Percentiles rank a stretch among this genome's conserved stretches.
phyloP scores from a whole-genome alignment of 2,888 invertebrate species.

The Drosophila prostipennis region DNA sequence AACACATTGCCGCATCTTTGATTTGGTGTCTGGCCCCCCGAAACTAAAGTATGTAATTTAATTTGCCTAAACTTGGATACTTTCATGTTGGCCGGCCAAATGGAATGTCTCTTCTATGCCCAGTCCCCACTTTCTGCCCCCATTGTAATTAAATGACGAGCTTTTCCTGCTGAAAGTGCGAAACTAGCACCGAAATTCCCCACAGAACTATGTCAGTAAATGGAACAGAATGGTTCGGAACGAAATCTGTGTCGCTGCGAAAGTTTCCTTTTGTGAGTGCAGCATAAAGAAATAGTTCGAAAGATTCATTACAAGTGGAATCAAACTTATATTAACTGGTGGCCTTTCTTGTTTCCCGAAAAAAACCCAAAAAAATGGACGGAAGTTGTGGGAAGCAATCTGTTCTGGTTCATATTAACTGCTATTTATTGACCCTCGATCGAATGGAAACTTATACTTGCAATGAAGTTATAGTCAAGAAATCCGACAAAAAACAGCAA shows the following conservation, averaged over 20 bases:
- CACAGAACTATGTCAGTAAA: constrained; percentile 35
- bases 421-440: constrained; percentile 19
- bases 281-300: constrained; percentile 38
- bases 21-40: constrained; percentile 58
- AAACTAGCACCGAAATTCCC: constrained; percentile 33
- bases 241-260: constrained; percentile 42
- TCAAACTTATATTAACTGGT: constrained; percentile 41
- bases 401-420: constrained; percentile 33
- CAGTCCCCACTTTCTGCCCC: not conserved
- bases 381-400: constrained; percentile 21
- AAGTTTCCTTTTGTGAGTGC: constrained; percentile 43
- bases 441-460: not conserved
- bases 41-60: constrained; percentile 71
- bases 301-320: constrained; percentile 47
- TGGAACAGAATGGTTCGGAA: constrained; percentile 27
- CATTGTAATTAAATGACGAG: constrained; percentile 66
- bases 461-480: not conserved
- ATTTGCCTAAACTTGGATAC: constrained; percentile 70
- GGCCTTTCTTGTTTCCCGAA: not conserved
- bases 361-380: constrained; percentile 5
- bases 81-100: constrained; percentile 49
- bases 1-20: constrained; percentile 69
- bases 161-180: constrained; percentile 35
- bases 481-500: no score
- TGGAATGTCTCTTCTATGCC: constrained; percentile 61